Conservation (phyloP, 2,797 vertebrate genomes). For the Selene dorsalis region DNA sequence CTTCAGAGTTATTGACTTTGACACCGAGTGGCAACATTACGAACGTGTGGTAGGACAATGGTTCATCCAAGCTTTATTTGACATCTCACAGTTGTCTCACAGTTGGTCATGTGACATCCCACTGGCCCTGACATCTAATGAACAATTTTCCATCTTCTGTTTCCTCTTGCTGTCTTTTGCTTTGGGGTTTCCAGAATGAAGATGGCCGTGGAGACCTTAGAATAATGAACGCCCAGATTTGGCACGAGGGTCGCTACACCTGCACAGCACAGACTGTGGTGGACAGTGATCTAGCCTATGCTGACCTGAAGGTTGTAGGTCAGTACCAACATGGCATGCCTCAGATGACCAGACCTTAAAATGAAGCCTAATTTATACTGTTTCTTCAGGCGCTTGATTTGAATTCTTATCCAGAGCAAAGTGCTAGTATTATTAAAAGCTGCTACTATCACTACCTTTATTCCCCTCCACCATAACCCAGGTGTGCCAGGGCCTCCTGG, state of each 20-base stretch:
- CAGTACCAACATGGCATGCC: slow-evolving; percentile 60
- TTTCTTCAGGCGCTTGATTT: neutral
- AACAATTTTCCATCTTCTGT: neutral
- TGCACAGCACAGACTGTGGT: slow-evolving; percentile 97
- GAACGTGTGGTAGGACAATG: slow-evolving; percentile 88
- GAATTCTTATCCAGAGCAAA: neutral
- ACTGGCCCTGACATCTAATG: neutral
- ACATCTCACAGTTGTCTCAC: neutral
- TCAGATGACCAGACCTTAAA: neutral
- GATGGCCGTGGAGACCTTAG: slow-evolving; percentile 90
- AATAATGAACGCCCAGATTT: slow-evolving; percentile 91
- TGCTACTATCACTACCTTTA: neutral
- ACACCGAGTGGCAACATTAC: slow-evolving; percentile 89
- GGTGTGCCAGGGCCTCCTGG: slow-evolving; percentile 89
- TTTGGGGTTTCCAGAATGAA: slow-evolving; percentile 62
- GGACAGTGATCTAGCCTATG: slow-evolving; percentile 91
- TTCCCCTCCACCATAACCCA: slow-evolving; percentile 27
- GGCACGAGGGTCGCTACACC: slow-evolving; percentile 92
- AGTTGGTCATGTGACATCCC: neutral
- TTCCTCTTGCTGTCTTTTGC: neutral
- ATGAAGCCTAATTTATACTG: neutral
- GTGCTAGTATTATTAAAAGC: neutral
- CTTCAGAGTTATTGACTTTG: slow-evolving; percentile 92
- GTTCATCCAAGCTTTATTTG: neutral
- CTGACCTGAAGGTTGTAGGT: slow-evolving; percentile 95